Base-by-base conservation (phyloP, 2,797 vertebrate species). In the Pangasius sanitwongsei region DNA sequence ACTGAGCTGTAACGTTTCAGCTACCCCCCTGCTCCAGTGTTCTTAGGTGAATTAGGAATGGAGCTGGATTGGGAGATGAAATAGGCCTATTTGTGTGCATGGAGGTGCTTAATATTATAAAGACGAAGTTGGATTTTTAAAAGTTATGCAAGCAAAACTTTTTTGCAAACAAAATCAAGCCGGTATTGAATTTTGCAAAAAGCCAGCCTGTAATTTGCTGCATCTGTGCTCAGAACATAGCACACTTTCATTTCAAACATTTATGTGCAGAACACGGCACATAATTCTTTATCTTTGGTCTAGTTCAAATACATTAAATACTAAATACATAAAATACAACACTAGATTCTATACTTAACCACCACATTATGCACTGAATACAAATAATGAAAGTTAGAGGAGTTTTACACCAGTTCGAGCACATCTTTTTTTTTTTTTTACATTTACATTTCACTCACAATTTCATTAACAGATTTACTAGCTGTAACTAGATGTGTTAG, bases 1-100 rank as follows among this genome's bases (percentile, higher is more conserved):
- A 94, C 91, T 91, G 92, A 92, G 92, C 94, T 88, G 88, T 91
- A 91, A 91, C 94, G 91, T 75, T 31, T 72, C 90, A 88, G 91
- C 89, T 90, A n/a, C 90, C 83, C 89, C 87, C 90, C 93, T 41
- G 92, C 37, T 55, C 4, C 31, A 25, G 59, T 86, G 81, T 69
- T 81, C 69, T 86, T 55, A 50, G 37, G 75, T 48, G 57, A 87
- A 88, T 88, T 91, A 88, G 50, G 90, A 93, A 94, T 91, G 91
- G 91, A 92, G 91, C 90, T 75, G 87, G 85, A 93, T 89, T 77
- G 50, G 50, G 25, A 86, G 57, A 88, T 85, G 86, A 75, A 86
- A 89, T 85, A 81, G 77, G 83, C 53, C 28, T 55, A 28, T 34
- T 84, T 37, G 31, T 85, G 59, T 41, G n/a, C n/a, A 67, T 55